Conservation (phyloP, 2,888 invertebrate genomes). For the Cataglyphis cursor region DNA sequence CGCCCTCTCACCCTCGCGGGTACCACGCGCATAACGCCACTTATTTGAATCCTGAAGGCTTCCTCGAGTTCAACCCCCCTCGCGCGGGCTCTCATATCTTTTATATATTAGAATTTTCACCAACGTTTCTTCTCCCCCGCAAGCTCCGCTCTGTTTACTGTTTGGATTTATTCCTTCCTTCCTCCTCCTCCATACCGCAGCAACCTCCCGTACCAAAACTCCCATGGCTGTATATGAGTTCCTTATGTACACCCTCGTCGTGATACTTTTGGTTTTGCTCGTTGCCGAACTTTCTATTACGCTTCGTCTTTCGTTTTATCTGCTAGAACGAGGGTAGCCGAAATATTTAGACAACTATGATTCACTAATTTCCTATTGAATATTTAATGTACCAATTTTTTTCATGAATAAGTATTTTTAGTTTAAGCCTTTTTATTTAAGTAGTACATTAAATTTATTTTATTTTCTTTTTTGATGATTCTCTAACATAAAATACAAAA, state of each 20-base stretch:
- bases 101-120: constrained; percentile 85
- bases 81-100: constrained; percentile 82
- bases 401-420: not conserved
- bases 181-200: constrained; percentile 44
- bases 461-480: not conserved
- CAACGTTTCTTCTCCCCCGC: constrained; percentile 64
- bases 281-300: constrained; percentile 18
- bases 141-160: constrained; percentile 79
- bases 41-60: constrained; percentile 83
- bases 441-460: not conserved
- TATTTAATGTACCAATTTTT: constrained; percentile 3
- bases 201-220: constrained; percentile 54
- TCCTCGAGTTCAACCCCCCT: constrained; percentile 75
- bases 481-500: not conserved
- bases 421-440: not conserved
- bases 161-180: constrained; percentile 81
- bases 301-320: constrained; percentile 57
- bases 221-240: constrained; percentile 71
- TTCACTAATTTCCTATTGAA: not conserved
- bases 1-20: constrained; percentile 36
- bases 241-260: constrained; percentile 64
- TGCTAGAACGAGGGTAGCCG: constrained; percentile 22
- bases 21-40: constrained; percentile 71
- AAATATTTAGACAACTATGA: constrained; percentile 10
- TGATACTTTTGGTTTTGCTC: constrained; percentile 65